Conservation (phyloP, 2,797 vertebrate genomes). For the Catostomus latipinnis region DNA sequence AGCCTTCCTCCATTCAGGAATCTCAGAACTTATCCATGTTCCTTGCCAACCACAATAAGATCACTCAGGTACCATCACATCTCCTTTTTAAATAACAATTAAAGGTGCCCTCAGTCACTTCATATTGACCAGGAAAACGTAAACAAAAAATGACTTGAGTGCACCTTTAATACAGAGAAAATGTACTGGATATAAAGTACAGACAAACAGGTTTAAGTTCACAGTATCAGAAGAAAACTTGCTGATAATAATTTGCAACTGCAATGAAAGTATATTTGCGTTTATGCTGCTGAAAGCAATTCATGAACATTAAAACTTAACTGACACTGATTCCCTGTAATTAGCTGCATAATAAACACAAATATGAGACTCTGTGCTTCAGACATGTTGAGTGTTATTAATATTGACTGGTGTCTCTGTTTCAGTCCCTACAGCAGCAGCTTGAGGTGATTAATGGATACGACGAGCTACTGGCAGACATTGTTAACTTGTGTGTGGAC, state of each 20-base stretch:
- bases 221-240: neutral
- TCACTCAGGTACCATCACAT: slow-evolving; percentile 84
- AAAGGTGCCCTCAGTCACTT: no score
- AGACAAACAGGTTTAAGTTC: no score
- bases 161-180: no score
- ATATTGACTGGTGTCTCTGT: slow-evolving; percentile 19
- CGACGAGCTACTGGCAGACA: slow-evolving; percentile 96
- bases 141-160: no score
- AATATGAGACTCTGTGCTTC: neutral
- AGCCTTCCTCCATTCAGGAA: slow-evolving; percentile 97
- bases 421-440: slow-evolving; percentile 95
- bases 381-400: neutral
- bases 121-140: no score
- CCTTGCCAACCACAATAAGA: slow-evolving; percentile 99
- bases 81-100: neutral
- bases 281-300: neutral
- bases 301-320: neutral
- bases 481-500: slow-evolving; percentile 96
- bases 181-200: no score
- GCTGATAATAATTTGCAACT: neutral
- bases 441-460: slow-evolving; percentile 95
- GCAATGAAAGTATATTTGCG: neutral
- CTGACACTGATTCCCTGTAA: neutral
- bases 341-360: neutral
- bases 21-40: slow-evolving; percentile 99